Base-by-base conservation (phyloP, 2,888 invertebrate species). In the Epinotia ramella region DNA sequence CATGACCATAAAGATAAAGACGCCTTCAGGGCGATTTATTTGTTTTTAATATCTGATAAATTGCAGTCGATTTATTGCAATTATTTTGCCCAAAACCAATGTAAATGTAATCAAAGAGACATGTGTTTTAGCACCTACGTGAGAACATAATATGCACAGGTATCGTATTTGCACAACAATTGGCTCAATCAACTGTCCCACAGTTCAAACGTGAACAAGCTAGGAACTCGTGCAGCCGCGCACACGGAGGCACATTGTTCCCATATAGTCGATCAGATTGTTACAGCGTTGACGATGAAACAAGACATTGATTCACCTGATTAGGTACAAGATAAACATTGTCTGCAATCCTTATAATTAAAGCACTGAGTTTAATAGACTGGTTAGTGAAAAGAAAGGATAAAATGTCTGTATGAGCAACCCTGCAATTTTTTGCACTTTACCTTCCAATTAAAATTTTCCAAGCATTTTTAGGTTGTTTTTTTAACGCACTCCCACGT, bases 121-220 rank as follows among this genome's bases (percentile, higher is more conserved):
- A 57, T 18, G 13, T 33, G 18, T 40, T 56, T 57, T 56, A 20
- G 40, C 40, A 67, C 57, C 28, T 40, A 67, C 49, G 20, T 13
- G 40, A 56, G n/a, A 18, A 33, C 57, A 62, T 9, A 11, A 12
- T 46, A 12, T 46, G 57, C 64, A 40, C 13, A 56, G 18, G 56
- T 40, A n/a, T 28, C 20, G 71, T 49, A 67, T 73, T 73, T 73
- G 53, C 60, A 67, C 60, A 53, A 66, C 73, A 73, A 73, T 73
- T 53, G 73, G n/a, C 67, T 24, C 49, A 67, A 73, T 62, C 62
- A 60, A 33, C 20, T 24, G 65, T 16, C 57, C 18, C 65, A 44
- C 40, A 24, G 16, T 63, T 71, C 64, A 20, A 56, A 65, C 46
- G 59, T 28, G 18, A 12, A 66, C 59, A 49, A 46, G 69, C 59